Conservation (phyloP, 2,113 vertebrate genomes). For the Periophthalmodon schlosseri region DNA sequence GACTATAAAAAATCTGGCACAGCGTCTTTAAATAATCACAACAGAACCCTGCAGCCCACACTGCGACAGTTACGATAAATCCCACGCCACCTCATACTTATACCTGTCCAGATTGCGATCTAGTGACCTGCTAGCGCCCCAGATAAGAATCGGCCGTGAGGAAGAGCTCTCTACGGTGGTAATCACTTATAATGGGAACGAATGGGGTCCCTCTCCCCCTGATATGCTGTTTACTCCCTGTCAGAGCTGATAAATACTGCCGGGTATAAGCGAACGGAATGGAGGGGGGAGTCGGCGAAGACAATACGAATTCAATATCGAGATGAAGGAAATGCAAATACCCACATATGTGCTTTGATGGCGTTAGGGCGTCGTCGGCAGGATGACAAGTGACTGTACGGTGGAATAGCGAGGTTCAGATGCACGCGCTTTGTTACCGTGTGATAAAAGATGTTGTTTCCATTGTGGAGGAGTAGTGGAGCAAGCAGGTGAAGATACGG, state of each 20-base stretch:
- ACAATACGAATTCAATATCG: background rate
- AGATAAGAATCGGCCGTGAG: conserved; percentile 46
- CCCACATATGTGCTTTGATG: background rate
- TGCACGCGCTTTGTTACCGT: background rate
- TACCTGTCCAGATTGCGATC: conserved; percentile 30
- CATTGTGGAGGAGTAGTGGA: background rate
- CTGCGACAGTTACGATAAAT: background rate
- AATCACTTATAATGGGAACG: conserved; percentile 46
- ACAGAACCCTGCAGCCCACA: background rate
- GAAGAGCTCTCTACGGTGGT: conserved; percentile 27
- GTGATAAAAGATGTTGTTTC: background rate
- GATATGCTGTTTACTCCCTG: conserved; percentile 50
- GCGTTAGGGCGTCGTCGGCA: background rate
- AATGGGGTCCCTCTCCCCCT: conserved; percentile 30
- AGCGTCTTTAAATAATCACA: background rate
- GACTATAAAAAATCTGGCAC: too few species aligned
- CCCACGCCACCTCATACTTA: conserved; percentile 3
- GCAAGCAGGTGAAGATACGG: background rate
- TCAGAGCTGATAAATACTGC: conserved; percentile 43
- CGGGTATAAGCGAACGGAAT: background rate
- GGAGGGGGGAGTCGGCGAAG: background rate
- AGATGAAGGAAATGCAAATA: background rate
- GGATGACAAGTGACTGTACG: background rate
- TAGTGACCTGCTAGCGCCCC: conserved; percentile 8
- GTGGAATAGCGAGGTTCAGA: background rate